Percentiles rank a stretch among this genome's conserved stretches.
These are phyloP conservation scores for Smittia sp. DNA, from an alignment of 2,888 invertebrate genomes.

Conservation along the genomic window DNA sequence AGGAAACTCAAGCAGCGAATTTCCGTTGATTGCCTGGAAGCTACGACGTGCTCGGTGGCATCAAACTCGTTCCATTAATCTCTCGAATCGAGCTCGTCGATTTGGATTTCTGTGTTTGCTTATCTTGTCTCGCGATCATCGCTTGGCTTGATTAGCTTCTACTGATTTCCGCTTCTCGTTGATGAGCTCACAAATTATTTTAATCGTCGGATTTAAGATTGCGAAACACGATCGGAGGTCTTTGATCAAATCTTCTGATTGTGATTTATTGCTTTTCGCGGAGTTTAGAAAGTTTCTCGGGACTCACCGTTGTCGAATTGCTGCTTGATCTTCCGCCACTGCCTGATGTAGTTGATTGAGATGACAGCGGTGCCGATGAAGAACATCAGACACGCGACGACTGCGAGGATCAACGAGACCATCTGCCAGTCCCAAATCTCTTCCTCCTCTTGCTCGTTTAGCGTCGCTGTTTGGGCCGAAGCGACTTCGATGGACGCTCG, in stretches of 20 bases:
- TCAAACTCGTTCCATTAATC: no score
- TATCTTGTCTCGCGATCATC: no score
- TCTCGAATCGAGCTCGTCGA: no score
- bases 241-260: neutral
- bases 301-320: conserved; percentile 74
- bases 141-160: no score
- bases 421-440: conserved; percentile 71
- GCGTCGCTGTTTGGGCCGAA: conserved; percentile 54
- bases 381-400: conserved; percentile 74
- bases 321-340: conserved; percentile 75
- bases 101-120: no score
- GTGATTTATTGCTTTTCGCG: neutral
- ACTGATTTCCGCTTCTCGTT: no score
- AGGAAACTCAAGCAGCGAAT: no score
- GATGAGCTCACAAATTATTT: neutral
- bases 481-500: conserved; percentile 50
- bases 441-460: conserved; percentile 49
- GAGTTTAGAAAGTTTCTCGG: neutral
- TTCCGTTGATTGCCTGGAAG: no score
- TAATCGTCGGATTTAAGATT: neutral
- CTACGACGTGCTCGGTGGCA: no score
- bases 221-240: neutral
- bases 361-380: conserved; percentile 74
- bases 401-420: conserved; percentile 68
- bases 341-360: conserved; percentile 72